Evolutionary conservation across 2,113 vertebrate genomes (phyloP), one percentile per base, ranked within the genome.

Genomic region (Oophaga pumilio): DNA sequence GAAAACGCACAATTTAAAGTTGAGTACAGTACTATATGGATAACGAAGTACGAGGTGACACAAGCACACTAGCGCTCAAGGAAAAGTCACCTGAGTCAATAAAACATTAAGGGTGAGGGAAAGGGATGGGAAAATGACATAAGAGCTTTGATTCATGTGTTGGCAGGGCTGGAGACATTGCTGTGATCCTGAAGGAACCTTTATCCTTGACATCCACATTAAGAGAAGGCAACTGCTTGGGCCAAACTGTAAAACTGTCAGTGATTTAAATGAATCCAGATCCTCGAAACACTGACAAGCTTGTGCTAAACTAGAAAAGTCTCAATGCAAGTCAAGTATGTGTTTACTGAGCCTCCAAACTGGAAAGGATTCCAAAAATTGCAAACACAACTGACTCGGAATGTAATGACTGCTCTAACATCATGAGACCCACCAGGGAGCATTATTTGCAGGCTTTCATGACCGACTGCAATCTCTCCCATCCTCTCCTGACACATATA

Each of bases 191-290:
- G 78, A 69, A 68, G 76, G 76, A 66, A 85, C 71, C n/a, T 79
- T 79, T 86, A 86, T 86, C 57, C 26, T 69, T 79, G 60, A 80
- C 76, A 26, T 20, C 69, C 26, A 12, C 62, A 79, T 64, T 78
- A 24, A 68, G 76, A 79, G 76, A 69, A 24, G 79, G 74, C 24
- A 86, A 50, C 60, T 79, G 76, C n/a, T 43, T 50, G 18, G 76
- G 62, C 60, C 85, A 86, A 79, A 53, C 76, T 80, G 50, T 86
- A 86, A 86, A 86, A 79, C 76, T 57, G 85, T 86, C 85, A 86
- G 11, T 14, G 57, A 17, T 17, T 20, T 69, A 79, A 79, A 80
- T 26, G 43, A 79, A 69, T 57, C 85, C 85, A 86, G 85, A 86
- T n/a, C 49, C 50, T 57, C 43, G 49, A 79, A 43, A 86, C 43